Evolutionary conservation across 2,797 vertebrate species (phyloP).

Genomic region (Apodemus agrarius): DNA sequence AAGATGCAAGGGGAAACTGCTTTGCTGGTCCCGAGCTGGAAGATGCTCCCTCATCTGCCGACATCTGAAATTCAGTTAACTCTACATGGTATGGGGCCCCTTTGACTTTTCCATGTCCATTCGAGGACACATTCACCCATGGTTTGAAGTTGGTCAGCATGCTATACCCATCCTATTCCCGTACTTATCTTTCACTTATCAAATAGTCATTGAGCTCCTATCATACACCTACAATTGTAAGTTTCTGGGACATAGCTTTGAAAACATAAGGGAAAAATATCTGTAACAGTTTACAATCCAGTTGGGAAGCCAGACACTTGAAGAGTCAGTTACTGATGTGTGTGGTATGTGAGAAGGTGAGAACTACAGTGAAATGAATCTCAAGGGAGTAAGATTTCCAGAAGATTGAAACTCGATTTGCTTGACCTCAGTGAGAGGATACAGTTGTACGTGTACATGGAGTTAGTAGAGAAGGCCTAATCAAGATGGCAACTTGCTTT

Average conservation of each 20-base stretch:
- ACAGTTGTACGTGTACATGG: background rate
- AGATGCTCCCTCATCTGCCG: background rate
- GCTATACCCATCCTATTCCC: background rate
- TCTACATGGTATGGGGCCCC: background rate
- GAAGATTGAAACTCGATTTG: background rate
- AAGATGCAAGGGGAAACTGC: background rate
- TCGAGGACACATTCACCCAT: background rate
- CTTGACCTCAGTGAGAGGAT: background rate
- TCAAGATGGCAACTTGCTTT: background rate
- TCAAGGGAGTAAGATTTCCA: background rate
- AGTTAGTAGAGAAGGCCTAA: background rate
- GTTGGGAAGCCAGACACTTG: background rate
- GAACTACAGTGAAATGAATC: background rate
- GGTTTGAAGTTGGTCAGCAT: constrained; percentile 8
- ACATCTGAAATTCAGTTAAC: background rate
- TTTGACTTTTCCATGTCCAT: background rate
- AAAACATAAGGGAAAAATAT: background rate
- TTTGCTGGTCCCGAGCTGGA: background rate
- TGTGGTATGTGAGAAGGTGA: background rate
- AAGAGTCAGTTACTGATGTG: background rate
- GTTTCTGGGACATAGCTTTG: background rate
- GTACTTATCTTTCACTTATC: background rate
- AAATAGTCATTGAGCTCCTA: background rate
- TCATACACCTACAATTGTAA: background rate
- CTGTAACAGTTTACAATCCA: background rate